Evolutionary conservation across 2,113 vertebrate species (phyloP), one percentile per base, ranked within the genome.

Genomic region (Cnemophilus loriae): DNA sequence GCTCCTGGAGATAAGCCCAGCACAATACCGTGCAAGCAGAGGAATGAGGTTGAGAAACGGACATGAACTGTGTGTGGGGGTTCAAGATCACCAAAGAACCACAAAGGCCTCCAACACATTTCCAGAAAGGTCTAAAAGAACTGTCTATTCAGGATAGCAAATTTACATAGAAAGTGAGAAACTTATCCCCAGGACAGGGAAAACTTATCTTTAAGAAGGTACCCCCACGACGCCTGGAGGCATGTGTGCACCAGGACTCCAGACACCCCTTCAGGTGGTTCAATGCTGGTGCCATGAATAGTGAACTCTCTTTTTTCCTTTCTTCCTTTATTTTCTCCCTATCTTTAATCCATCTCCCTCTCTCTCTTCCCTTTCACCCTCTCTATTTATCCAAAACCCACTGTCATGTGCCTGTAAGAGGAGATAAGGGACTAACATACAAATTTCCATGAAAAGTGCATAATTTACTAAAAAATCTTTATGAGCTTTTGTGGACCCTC

Each of bases 341-440:
- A 4, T 57, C 22, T 59, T 59, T 24, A 57, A 24, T 28, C 18
- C 27, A 44, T 23, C 19, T 59, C 15, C 15, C 21, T 50, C 12
- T 57, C 11, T 71, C 16, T 26, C 15, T 74, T 74, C 27, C 15
- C 16, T 33, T 33, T 88, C 32, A 65, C 7, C 12, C 5, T 80
- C 15, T 4, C 8, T 1, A 28, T 57, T 67, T 49, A 50, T 35
- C 8, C 23, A 57, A 49, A 57, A 30, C 32, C 10, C 26, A 49
- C 14, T 49, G 7, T 33, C 0, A 0, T 28, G 30, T 33, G 11
- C 6, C 42, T 28, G 23, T 28, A 8, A 11, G 4, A 50, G 9
- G 10, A 65, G 5, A 44, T 20, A 37, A 63, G 8, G 10, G 11
- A 22, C 5, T 49, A 56, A 37, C 3, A 19, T 13, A 22, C 0